Base-by-base conservation (phyloP, 2,888 invertebrate genomes). In the Mimumesa dahlbomi region DNA sequence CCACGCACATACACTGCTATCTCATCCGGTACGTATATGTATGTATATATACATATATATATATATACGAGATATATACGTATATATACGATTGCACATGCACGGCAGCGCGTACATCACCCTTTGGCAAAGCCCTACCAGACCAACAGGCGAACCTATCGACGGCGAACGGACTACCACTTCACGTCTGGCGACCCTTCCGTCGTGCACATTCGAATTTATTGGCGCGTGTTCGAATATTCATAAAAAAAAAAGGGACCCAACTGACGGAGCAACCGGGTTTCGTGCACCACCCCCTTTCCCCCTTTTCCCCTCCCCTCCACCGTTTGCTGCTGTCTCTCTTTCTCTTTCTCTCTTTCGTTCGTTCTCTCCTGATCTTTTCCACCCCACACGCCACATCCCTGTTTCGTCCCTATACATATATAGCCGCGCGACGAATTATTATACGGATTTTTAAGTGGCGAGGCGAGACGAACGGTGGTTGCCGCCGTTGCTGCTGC, bases 201-300 rank as follows among this genome's bases (percentile, higher is more conserved):
- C 84, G 85, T 84, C 84, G 81, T 84, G 85, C 85, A 81, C 86
- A 88, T 88, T 88, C 86, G 85, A 85, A 87, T 85, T 88, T 87
- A 87, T 87, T 88, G 87, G 86, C 87, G 88, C 88, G 87, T 88
- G 85, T 84, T 84, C 82, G 86, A 86, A 86, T 86, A 86, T 86
- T 86, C 86, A 85, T 86, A 84, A 85, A 83, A 82, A 85, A 83
- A 82, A 81, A 77, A 83, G 74, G 76, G 81, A 65, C 72, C 77
- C 71, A 79, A 52, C 61, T 73, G 71, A 52, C 77, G 70, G 69
- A 64, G 65, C 70, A 64, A 73, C 65, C 65, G 58, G 68, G 50
- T 59, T 62, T 42, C 63, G 61, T 56, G 48, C 64, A 36, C 49
- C 56, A n/a, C 62, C 18, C 45, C 70, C 64, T 45, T 45, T 14